phyloP scores from a whole-genome alignment of 2,888 invertebrate genomes.

The Amiota mariae region DNA sequence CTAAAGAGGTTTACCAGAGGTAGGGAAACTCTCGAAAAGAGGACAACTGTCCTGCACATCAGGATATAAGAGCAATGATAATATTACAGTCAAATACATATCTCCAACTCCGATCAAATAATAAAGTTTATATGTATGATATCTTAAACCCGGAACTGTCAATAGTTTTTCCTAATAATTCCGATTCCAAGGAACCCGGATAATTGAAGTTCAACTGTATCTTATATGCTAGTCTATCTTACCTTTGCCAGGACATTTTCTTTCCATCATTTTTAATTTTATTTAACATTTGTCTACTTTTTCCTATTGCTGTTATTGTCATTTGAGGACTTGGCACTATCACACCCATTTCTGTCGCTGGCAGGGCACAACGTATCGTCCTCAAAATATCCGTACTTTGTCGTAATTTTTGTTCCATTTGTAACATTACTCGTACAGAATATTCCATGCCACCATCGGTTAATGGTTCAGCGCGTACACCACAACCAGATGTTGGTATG shows the following conservation, averaged over 20 bases:
- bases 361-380: constrained; percentile 76
- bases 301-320: neutral
- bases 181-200: too few relatives aligned
- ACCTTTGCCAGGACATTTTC: constrained; percentile 4
- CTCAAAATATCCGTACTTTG: constrained; percentile 83
- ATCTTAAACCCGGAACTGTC: too few relatives aligned
- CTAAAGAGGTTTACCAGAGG: too few relatives aligned
- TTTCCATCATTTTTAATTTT: neutral
- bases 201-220: too few relatives aligned
- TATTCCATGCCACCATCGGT: constrained; percentile 77
- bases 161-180: too few relatives aligned
- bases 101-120: too few relatives aligned
- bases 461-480: constrained; percentile 78
- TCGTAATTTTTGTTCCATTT: constrained; percentile 83
- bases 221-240: neutral
- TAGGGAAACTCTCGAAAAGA: too few relatives aligned
- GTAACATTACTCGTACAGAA: constrained; percentile 80
- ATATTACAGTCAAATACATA: too few relatives aligned
- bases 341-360: constrained; percentile 70
- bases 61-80: too few relatives aligned
- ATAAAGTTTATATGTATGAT: too few relatives aligned
- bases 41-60: too few relatives aligned
- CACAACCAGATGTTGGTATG: constrained; percentile 77
- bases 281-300: neutral
- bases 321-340: constrained; percentile 44